phyloP scores from a whole-genome alignment of 2,888 invertebrate genomes.

The Chymomyza fuscimana region DNA sequence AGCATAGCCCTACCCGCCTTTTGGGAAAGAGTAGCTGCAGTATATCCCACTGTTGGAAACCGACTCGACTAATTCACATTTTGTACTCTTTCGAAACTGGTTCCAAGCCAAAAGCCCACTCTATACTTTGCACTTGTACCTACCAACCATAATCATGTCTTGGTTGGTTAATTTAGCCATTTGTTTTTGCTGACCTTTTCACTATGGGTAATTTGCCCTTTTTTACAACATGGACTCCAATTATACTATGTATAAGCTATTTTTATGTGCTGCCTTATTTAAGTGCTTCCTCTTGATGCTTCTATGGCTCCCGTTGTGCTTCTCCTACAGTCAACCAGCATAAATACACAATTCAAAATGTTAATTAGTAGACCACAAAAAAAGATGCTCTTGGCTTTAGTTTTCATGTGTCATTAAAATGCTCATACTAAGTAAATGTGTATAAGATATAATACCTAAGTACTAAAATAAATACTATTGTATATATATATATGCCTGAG shows the following conservation, averaged over 20 bases:
- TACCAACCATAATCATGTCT: background rate
- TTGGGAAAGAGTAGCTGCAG: too few species aligned
- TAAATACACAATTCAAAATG: slow-evolving; percentile 44
- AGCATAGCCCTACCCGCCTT: too few species aligned
- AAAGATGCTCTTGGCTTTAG: slow-evolving; percentile 49
- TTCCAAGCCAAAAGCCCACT: background rate
- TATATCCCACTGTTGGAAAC: too few species aligned
- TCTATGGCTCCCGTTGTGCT: slow-evolving; percentile 3
- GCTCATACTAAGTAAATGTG: background rate
- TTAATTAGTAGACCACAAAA: slow-evolving; percentile 49
- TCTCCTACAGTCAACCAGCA: slow-evolving; percentile 8
- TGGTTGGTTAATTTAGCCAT: background rate
- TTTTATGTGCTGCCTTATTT: slow-evolving; percentile 25
- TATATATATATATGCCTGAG: too few species aligned
- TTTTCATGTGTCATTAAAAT: slow-evolving; percentile 63
- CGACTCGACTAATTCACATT: background rate
- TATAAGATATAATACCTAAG: too few species aligned
- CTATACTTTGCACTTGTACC: background rate
- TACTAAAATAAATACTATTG: background rate
- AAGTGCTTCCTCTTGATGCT: slow-evolving; percentile 39
- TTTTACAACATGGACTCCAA: background rate
- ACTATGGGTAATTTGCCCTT: background rate
- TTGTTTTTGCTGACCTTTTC: background rate
- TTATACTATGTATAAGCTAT: background rate
- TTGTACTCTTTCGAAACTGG: background rate